A percentile compares a stretch with the other conserved stretches of the same genome.
phyloP scores from a whole-genome alignment of 1,140 invertebrate genomes.

The Calephelis virginiensis region DNA sequence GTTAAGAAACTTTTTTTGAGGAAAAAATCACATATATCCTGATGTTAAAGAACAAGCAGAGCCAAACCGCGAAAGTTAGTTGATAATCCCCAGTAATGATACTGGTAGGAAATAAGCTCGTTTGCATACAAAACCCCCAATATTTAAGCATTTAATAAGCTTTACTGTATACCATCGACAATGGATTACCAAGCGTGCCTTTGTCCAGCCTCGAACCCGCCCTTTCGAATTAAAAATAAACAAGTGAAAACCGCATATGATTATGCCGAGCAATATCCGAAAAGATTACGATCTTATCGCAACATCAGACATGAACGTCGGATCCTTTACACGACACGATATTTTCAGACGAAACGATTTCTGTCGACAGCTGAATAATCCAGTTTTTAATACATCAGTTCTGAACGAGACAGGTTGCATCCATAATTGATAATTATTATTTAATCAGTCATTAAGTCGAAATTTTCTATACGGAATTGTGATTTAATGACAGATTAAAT shows the following conservation, averaged over 20 bases:
- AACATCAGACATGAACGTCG: slow-evolving; percentile 57
- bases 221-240: slow-evolving; percentile 49
- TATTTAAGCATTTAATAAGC: slow-evolving; percentile 15
- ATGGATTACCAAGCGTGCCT: slow-evolving; percentile 32
- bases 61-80: not conserved
- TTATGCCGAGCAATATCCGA: slow-evolving; percentile 76
- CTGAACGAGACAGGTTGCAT: too few relatives aligned
- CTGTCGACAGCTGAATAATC: too few relatives aligned
- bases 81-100: slow-evolving; percentile 8
- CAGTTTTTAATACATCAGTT: too few relatives aligned
- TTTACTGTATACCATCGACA: slow-evolving; percentile 9
- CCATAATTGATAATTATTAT: too few relatives aligned
- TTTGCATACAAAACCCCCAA: slow-evolving; percentile 16
- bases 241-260: slow-evolving; percentile 65
- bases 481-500: too few relatives aligned
- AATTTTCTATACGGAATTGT: too few relatives aligned
- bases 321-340: slow-evolving; percentile 51
- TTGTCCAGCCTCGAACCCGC: slow-evolving; percentile 47
- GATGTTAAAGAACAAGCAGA: not conserved
- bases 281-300: slow-evolving; percentile 75
- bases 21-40: too few relatives aligned
- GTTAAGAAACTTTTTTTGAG: too few relatives aligned
- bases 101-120: slow-evolving; percentile 11
- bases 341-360: slow-evolving; percentile 28
- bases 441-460: too few relatives aligned